Evolutionary conservation across 2,888 invertebrate genomes (phyloP).

Genomic region (Erannis defoliaria): DNA sequence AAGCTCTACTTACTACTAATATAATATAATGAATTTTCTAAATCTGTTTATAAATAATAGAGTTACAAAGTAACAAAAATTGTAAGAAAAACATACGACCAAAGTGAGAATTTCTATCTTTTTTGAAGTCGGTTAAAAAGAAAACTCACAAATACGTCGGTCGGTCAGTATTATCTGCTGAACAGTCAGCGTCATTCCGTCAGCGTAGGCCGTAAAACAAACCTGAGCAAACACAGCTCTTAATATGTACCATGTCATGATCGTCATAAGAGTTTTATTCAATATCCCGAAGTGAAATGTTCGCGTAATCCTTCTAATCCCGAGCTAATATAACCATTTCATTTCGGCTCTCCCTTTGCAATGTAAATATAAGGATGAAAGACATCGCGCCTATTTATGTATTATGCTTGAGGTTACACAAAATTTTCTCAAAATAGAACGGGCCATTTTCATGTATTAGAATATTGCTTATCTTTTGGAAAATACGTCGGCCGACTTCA

Average conservation of each 20-base stretch:
- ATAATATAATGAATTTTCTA: no score
- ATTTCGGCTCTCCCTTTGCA: constrained; percentile 10
- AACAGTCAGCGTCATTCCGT: no score
- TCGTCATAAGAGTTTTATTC: no score
- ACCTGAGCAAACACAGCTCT: background rate
- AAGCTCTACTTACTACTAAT: no score
- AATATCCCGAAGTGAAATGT: constrained; percentile 22
- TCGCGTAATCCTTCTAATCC: constrained; percentile 20
- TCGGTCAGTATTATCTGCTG: no score
- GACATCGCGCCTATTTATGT: constrained; percentile 5
- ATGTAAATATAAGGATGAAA: constrained; percentile 22
- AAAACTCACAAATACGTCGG: no score
- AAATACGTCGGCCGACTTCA: constrained; percentile 19
- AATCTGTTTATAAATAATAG: no score
- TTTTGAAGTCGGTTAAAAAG: no score
- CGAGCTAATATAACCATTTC: constrained; percentile 19
- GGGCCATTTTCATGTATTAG: constrained; percentile 14
- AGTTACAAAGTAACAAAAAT: no score
- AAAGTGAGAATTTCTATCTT: no score
- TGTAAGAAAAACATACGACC: no score
- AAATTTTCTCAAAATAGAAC: constrained; percentile 9
- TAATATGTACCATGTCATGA: background rate
- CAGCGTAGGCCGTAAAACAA: background rate
- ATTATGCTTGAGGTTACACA: constrained; percentile 9
- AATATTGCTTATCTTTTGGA: constrained; percentile 22